Conservation (phyloP, 2,888 invertebrate species). For the Cloeon dipterum region DNA sequence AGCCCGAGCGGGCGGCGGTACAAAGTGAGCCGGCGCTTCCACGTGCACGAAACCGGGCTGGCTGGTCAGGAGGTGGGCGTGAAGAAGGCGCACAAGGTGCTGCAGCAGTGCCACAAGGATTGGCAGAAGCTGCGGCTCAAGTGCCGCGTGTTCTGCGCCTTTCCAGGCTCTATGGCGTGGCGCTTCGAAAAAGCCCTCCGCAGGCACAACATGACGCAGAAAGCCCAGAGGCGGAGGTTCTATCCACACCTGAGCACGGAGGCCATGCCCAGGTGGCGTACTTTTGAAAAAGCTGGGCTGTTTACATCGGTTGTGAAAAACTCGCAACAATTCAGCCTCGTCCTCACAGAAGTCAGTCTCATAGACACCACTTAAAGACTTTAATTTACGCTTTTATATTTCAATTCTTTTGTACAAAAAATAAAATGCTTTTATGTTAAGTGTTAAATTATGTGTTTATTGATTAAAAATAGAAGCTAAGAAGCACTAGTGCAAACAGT, state of each 20-base stretch:
- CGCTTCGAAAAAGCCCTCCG: background rate
- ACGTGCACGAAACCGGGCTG: background rate
- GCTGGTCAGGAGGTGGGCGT: background rate
- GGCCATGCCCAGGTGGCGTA: background rate
- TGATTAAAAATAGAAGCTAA: too few species aligned
- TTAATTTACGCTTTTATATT: too few species aligned
- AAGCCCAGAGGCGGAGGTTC: background rate
- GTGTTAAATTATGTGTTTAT: too few species aligned
- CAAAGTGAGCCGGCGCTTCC: background rate
- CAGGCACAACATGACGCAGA: background rate
- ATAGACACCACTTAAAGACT: too few species aligned
- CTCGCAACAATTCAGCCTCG: background rate
- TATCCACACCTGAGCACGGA: conserved; percentile 1
- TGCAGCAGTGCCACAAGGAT: background rate
- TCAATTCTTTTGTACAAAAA: too few species aligned
- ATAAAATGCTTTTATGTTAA: too few species aligned
- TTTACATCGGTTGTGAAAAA: background rate
- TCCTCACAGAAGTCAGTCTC: background rate
- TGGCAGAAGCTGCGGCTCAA: background rate
- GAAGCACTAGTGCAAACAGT: too few species aligned
- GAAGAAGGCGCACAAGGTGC: background rate
- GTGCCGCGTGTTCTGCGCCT: background rate
- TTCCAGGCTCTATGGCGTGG: background rate
- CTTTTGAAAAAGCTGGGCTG: background rate
- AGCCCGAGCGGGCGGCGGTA: background rate